phyloP scores from a whole-genome alignment of 2,113 vertebrate species.

The Eleginops maclovinus region DNA sequence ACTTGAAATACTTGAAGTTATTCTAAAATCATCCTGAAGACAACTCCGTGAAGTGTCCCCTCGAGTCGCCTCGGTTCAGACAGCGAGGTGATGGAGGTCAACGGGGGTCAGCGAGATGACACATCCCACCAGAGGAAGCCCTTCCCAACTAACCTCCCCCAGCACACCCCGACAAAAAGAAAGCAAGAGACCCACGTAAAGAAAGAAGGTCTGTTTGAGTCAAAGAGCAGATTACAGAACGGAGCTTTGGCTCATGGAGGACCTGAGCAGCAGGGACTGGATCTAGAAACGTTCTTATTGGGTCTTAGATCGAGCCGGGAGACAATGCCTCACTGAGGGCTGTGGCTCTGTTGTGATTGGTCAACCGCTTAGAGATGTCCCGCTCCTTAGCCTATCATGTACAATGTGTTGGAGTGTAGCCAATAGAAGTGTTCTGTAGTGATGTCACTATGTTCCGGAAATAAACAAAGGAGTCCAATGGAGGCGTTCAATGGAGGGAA shows the following conservation, averaged over 20 bases:
- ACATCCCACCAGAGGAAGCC: conserved; percentile 9
- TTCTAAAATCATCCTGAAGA: too few species aligned
- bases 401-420: too few species aligned
- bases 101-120: conserved; percentile 18
- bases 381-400: too few species aligned
- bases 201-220: background rate
- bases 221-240: background rate
- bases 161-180: background rate
- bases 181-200: background rate
- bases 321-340: conserved; percentile 9
- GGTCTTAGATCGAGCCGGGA: conserved; percentile 21
- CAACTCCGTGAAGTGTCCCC: background rate
- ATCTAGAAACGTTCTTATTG: conserved; percentile 56
- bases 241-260: background rate
- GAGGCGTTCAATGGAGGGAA: too few species aligned
- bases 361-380: too few species aligned
- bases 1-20: too few species aligned
- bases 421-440: too few species aligned
- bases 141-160: background rate
- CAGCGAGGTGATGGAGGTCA: conserved; percentile 33
- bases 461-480: too few species aligned
- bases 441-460: too few species aligned
- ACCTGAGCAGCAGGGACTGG: conserved; percentile 27
- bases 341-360: too few species aligned
- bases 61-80: background rate